Evolutionary conservation across 1,140 invertebrate species (phyloP), one percentile per base, ranked within the genome.

Genomic region (Bombus difficillimus): DNA sequence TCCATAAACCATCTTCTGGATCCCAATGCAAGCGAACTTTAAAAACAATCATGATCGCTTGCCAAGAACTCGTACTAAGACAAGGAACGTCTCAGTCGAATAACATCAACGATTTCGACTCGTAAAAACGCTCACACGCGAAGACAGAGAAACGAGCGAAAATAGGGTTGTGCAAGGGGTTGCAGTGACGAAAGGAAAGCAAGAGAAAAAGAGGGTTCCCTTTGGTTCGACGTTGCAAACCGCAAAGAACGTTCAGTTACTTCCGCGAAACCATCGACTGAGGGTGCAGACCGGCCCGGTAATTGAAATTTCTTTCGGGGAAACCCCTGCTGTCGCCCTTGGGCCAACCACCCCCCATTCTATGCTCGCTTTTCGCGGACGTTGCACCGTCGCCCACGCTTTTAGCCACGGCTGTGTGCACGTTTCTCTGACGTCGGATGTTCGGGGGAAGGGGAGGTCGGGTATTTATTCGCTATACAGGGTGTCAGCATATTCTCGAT

Each of bases 291-390:
- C 59, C 75, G 69, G 72, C 22, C 43, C 57, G 83, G 81, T 92
- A 92, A 93, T 93, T 90, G 92, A 93, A 93, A 92, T 89, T 89
- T 93, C 91, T 92, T 93, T 93, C 78, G 89, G 85, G 89, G 92
- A 88, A 89, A 85, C 83, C 86, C 88, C 85, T 72, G 66, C 83
- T 89, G 57, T 66, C 82, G 62, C 69, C 74, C 73, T 57, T 83
- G 76, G 85, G 76, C 85, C 80, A 71, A 86, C 77, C 86, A 81
- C 81, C 82, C 73, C 62, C 18, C 18, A 12, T 34, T 39, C 64
- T 75, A 53, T 64, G 71, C 18, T 72, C 79, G 87, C 76, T 83
- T 85, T 89, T 79, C 90, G 91, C 86, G 91, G 88, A 82, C 89
- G 85, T 93, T 93, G 90, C 91, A 92, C 89, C 85, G 90, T 76